phyloP scores from a whole-genome alignment of 2,797 vertebrate genomes.

The Syngnathus rostellatus region DNA sequence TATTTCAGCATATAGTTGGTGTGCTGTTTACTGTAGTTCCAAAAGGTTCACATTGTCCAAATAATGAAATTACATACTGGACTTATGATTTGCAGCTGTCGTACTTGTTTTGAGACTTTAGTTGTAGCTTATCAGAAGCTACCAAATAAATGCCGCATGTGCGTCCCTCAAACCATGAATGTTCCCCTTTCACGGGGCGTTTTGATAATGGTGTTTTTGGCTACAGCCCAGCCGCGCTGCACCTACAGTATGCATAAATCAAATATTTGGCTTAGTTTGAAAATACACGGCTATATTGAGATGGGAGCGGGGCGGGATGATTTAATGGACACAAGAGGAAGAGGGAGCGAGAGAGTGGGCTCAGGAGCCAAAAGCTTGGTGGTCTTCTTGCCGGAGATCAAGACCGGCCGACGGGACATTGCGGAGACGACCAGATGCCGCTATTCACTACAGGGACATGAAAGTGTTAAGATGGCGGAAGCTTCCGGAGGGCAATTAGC shows the following conservation, averaged over 20 bases:
- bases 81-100: constrained; percentile 1
- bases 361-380: constrained; percentile 66
- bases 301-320: constrained; percentile 67
- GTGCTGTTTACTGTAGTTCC: background rate
- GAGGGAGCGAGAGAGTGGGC: constrained; percentile 4
- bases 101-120: background rate
- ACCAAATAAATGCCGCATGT: constrained; percentile 3
- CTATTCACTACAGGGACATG: constrained; percentile 46
- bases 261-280: constrained; percentile 76
- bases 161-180: constrained; percentile 45
- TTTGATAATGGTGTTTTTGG: constrained; percentile 64
- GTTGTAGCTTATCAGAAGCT: constrained; percentile 2
- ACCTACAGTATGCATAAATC: constrained; percentile 70
- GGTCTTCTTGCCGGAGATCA: constrained; percentile 62
- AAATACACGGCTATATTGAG: constrained; percentile 69
- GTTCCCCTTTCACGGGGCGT: constrained; percentile 57
- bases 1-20: background rate
- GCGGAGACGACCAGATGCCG: constrained; percentile 44
- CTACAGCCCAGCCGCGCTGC: constrained; percentile 54
- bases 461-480: constrained; percentile 59
- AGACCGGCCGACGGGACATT: constrained; percentile 52
- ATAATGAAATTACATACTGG: background rate
- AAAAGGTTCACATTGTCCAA: background rate
- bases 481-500: constrained; percentile 52
- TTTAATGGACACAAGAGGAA: constrained; percentile 69